A percentile compares a stretch with the other conserved stretches of the same genome.
Conservation (phyloP, 2,888 invertebrate genomes). For the Cosmia pyralina region DNA sequence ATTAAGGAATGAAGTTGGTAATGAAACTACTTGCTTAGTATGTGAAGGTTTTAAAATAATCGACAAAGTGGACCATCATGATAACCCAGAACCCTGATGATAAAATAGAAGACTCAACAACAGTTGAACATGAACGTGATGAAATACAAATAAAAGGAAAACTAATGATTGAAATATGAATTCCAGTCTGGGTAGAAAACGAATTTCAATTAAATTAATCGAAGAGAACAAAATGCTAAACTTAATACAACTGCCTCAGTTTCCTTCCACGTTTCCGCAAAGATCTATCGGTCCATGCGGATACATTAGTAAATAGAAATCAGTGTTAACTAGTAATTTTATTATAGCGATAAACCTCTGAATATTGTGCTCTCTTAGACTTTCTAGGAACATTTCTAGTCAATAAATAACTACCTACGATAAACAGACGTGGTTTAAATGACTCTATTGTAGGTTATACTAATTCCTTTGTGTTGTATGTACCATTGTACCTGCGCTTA, state of each 20-base stretch:
- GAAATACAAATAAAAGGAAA: background rate
- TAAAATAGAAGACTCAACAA: background rate
- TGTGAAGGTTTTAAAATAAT: background rate
- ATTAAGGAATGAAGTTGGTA: background rate
- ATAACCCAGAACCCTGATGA: background rate
- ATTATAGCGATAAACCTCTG: slow-evolving; percentile 42
- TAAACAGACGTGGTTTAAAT: slow-evolving; percentile 47
- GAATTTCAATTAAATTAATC: slow-evolving; percentile 12
- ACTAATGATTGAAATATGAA: background rate
- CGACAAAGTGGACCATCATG: background rate
- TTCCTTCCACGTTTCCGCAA: slow-evolving; percentile 7
- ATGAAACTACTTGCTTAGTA: too few relatives aligned
- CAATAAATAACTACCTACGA: slow-evolving; percentile 50
- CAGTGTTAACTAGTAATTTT: slow-evolving; percentile 48
- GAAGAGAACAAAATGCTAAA: background rate
- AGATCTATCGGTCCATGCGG: slow-evolving; percentile 33
- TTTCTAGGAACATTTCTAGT: slow-evolving; percentile 50
- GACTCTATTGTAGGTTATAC: slow-evolving; percentile 55
- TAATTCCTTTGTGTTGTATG: slow-evolving; percentile 52
- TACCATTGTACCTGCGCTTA: slow-evolving; percentile 23
- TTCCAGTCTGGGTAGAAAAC: slow-evolving; percentile 5
- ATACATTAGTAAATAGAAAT: slow-evolving; percentile 46
- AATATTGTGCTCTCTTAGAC: slow-evolving; percentile 29
- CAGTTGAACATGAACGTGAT: background rate
- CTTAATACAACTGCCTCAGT: slow-evolving; percentile 4